A percentile compares a stretch with the other conserved stretches of the same genome.
phyloP scores from a whole-genome alignment of 2,797 vertebrate species.

The Sebastes baramenuke region DNA sequence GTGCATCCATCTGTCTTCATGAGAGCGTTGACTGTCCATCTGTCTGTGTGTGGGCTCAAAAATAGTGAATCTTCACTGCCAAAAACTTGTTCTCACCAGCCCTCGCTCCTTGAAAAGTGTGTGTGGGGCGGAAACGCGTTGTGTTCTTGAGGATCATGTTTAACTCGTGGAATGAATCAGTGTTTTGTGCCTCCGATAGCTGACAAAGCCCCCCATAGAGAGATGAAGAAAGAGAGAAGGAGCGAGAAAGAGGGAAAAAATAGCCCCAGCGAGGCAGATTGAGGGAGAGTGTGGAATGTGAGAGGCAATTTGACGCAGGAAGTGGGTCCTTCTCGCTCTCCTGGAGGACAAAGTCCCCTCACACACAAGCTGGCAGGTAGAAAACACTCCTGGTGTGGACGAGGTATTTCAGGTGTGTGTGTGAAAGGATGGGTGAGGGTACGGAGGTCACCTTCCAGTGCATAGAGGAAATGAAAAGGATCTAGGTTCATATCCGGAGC shows the following conservation, averaged over 20 bases:
- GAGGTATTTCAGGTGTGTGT: constrained; percentile 67
- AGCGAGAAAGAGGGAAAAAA: constrained; percentile 66
- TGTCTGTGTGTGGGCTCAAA: constrained; percentile 75
- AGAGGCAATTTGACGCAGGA: constrained; percentile 83
- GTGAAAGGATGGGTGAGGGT: constrained; percentile 33
- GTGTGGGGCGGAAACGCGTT: constrained; percentile 36
- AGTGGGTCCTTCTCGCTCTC: constrained; percentile 70
- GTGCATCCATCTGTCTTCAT: constrained; percentile 57
- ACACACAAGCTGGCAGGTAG: constrained; percentile 54
- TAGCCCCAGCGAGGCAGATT: constrained; percentile 55
- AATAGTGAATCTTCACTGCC: constrained; percentile 66
- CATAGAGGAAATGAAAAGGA: constrained; percentile 73
- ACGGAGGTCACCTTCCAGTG: constrained; percentile 49
- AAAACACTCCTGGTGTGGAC: constrained; percentile 23
- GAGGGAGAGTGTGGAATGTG: constrained; percentile 80
- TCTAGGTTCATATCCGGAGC: constrained; percentile 69
- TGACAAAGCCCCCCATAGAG: constrained; percentile 85
- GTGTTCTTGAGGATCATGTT: constrained; percentile 76
- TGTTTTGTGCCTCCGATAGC: constrained; percentile 77
- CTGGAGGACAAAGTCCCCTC: constrained; percentile 71
- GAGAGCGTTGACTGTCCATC: constrained; percentile 67
- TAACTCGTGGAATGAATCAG: constrained; percentile 79
- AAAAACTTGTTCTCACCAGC: constrained; percentile 66
- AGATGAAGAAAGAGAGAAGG: constrained; percentile 60
- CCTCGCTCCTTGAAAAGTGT: constrained; percentile 41